These are phyloP conservation scores for Rhynchophorus ferrugineus DNA, from an alignment of 1,140 invertebrate species.

Conservation along the genomic window DNA sequence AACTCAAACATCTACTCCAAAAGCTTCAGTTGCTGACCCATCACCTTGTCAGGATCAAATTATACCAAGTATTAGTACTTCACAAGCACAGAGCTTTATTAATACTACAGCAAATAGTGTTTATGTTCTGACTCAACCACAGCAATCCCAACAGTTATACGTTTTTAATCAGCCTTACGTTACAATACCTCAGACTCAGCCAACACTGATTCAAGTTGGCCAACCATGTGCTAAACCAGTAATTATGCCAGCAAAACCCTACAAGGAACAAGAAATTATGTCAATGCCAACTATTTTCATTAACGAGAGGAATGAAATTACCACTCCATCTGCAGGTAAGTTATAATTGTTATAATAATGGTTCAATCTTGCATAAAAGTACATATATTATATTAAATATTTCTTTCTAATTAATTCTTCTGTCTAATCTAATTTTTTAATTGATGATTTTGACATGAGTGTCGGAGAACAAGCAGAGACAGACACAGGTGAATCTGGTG, in stretches of 20 bases:
- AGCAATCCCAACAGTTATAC: background rate
- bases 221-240: background rate
- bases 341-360: background rate
- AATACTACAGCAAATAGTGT: too few relatives aligned
- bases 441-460: too few relatives aligned
- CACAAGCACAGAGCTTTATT: too few relatives aligned
- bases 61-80: too few relatives aligned
- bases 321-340: conserved; percentile 15
- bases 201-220: background rate
- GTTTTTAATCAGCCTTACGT: background rate
- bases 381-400: too few relatives aligned
- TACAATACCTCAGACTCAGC: conserved; percentile 1
- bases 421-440: too few relatives aligned
- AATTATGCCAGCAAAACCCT: background rate
- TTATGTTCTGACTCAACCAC: background rate
- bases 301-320: conserved; percentile 21
- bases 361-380: background rate
- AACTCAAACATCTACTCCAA: too few relatives aligned
- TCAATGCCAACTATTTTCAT: conserved; percentile 32
- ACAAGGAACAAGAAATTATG: conserved; percentile 31
- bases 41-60: too few relatives aligned
- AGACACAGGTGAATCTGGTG: too few relatives aligned
- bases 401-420: too few relatives aligned
- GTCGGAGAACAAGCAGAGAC: too few relatives aligned
- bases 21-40: too few relatives aligned